Evolutionary conservation across 2,113 vertebrate species (phyloP).

Genomic region (Blennius ocellaris): DNA sequence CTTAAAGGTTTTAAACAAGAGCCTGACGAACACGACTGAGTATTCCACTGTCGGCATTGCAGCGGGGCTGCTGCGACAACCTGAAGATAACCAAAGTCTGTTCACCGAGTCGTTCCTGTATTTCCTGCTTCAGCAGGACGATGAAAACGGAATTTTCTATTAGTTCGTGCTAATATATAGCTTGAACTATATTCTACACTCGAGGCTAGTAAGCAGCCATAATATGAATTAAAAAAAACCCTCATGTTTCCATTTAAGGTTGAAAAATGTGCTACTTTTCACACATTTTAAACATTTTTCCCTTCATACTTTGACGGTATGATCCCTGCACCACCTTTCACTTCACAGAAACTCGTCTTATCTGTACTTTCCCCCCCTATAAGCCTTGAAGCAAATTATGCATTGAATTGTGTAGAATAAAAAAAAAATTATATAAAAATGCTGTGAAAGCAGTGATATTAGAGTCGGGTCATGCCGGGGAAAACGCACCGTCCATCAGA

Average conservation of each 20-base stretch:
- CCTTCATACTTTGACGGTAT: too few species aligned
- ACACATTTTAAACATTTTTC: too few species aligned
- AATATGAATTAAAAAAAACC: too few species aligned
- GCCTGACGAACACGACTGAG: not conserved
- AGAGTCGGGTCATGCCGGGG: not conserved
- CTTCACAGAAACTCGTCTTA: not conserved
- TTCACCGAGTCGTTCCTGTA: constrained; percentile 19
- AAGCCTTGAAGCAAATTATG: not conserved
- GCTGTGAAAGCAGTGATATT: too few species aligned
- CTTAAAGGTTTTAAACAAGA: constrained; percentile 21
- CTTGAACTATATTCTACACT: too few species aligned
- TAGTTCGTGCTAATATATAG: too few species aligned
- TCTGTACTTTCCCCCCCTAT: not conserved
- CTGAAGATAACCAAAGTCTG: constrained; percentile 20
- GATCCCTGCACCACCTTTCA: not conserved
- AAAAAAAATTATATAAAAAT: too few species aligned
- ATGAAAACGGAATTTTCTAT: not conserved
- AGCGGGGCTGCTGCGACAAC: not conserved
- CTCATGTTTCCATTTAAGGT: too few species aligned
- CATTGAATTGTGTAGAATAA: not conserved
- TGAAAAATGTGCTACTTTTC: too few species aligned
- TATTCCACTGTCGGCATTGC: not conserved
- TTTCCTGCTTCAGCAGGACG: not conserved
- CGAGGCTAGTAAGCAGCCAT: too few species aligned
- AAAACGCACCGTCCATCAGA: constrained; percentile 94